A percentile compares a stretch with the other conserved stretches of the same genome.
These are phyloP conservation scores for Chrosomus eos DNA, from an alignment of 2,797 vertebrate genomes.

Conservation along the genomic window DNA sequence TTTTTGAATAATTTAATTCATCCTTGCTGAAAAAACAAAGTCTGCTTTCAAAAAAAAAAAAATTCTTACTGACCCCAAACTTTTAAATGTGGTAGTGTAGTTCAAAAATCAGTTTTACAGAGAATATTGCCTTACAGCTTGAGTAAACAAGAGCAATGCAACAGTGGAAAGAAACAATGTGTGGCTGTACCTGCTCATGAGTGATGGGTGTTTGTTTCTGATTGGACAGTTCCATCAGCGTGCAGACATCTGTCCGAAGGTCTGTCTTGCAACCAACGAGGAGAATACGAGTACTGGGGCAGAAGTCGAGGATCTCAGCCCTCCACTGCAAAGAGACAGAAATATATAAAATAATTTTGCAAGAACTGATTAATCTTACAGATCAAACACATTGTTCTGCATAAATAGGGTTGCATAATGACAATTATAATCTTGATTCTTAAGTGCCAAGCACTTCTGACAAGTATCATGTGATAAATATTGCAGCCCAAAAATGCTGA, in stretches of 20 bases:
- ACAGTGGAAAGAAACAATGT: background rate
- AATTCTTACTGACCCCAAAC: background rate
- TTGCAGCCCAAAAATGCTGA: background rate
- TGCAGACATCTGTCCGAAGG: constrained; percentile 92
- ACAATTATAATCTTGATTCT: constrained; percentile 9
- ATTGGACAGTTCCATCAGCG: constrained; percentile 92
- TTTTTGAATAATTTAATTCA: too few species aligned
- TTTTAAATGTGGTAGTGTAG: background rate
- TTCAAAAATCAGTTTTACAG: background rate
- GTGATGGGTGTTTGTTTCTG: constrained; percentile 92
- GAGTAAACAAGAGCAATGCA: background rate
- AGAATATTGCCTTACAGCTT: background rate
- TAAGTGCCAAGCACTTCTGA: constrained; percentile 19
- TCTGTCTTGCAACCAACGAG: constrained; percentile 95
- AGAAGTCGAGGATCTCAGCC: constrained; percentile 93
- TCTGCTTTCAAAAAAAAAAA: too few species aligned
- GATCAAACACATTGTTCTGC: background rate
- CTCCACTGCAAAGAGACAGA: constrained; percentile 84
- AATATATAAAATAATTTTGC: background rate
- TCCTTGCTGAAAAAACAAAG: too few species aligned
- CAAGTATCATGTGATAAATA: constrained; percentile 9
- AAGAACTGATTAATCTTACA: constrained; percentile 8
- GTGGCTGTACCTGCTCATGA: constrained; percentile 86
- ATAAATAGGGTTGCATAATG: constrained; percentile 12
- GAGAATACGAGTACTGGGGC: constrained; percentile 90